A percentile compares a stretch with the other conserved stretches of the same genome.
Conservation (phyloP, 1,140 invertebrate genomes). For the Phenacoccus solenopsis region DNA sequence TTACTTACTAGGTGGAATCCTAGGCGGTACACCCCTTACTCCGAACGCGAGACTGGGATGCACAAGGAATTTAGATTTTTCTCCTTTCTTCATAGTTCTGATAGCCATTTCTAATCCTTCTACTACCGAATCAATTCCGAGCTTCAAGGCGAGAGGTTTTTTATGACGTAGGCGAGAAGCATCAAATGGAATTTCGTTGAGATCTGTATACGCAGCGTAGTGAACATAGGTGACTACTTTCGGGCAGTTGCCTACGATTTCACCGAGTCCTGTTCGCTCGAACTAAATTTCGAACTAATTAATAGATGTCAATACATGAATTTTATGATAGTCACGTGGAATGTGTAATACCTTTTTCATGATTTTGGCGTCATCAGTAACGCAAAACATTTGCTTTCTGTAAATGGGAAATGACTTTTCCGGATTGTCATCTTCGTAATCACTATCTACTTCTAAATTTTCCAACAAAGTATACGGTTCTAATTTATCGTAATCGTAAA, state of each 20-base stretch:
- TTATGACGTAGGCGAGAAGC: slow-evolving; percentile 43
- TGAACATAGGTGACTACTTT: slow-evolving; percentile 47
- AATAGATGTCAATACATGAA: too few species aligned
- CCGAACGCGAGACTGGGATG: slow-evolving; percentile 52
- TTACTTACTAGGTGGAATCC: slow-evolving; percentile 42
- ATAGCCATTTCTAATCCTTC: slow-evolving; percentile 52
- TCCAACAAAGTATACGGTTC: not conserved
- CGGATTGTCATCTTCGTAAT: not conserved
- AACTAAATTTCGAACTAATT: too few species aligned
- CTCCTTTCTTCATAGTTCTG: slow-evolving; percentile 47
- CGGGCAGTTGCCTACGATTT: slow-evolving; percentile 34
- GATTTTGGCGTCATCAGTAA: not conserved
- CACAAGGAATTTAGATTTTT: slow-evolving; percentile 51
- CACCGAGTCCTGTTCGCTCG: slow-evolving; percentile 38
- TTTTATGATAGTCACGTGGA: too few species aligned
- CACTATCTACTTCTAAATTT: not conserved
- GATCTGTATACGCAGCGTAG: slow-evolving; percentile 56
- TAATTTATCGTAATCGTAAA: not conserved
- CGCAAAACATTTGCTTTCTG: not conserved
- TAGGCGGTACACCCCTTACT: slow-evolving; percentile 43
- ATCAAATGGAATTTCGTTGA: slow-evolving; percentile 56
- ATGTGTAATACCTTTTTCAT: not conserved
- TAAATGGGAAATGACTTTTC: not conserved
- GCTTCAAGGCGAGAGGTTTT: slow-evolving; percentile 33
- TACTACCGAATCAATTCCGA: slow-evolving; percentile 41